A percentile compares a stretch with the other conserved stretches of the same genome.
These are phyloP conservation scores for Dynastes grantii DNA, from an alignment of 2,888 invertebrate genomes.

Conservation along the genomic window DNA sequence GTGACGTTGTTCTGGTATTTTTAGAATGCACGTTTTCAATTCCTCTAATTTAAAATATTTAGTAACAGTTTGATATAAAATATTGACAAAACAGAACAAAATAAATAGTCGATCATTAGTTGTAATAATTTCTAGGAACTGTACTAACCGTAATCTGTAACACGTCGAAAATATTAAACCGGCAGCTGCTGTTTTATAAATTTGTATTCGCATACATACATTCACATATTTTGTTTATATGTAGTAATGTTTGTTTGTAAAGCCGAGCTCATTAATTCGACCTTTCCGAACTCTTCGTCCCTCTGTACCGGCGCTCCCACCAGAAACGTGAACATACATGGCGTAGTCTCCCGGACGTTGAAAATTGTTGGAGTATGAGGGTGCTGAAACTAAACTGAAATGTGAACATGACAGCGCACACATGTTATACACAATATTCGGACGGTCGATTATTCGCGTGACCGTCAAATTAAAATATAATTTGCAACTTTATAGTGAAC, in stretches of 20 bases:
- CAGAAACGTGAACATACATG: too few species aligned
- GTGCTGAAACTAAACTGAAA: background rate
- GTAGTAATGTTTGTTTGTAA: background rate
- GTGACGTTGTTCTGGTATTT: too few species aligned
- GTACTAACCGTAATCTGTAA: background rate
- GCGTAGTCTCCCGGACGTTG: too few species aligned
- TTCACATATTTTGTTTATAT: background rate
- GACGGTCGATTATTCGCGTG: slow-evolving; percentile 3
- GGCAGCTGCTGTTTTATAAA: slow-evolving; percentile 12
- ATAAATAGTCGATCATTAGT: too few species aligned
- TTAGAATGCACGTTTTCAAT: too few species aligned
- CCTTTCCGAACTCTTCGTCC: background rate
- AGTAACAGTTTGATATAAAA: too few species aligned
- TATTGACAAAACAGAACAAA: too few species aligned
- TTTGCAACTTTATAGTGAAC: slow-evolving; percentile 17
- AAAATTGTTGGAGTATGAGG: too few species aligned
- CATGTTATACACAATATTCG: slow-evolving; percentile 19
- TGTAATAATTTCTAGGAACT: too few species aligned
- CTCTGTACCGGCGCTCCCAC: too few species aligned
- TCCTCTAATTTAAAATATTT: too few species aligned
- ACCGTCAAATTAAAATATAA: slow-evolving; percentile 26
- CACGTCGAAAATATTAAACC: slow-evolving; percentile 3
- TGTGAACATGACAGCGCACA: background rate
- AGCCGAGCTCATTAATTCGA: slow-evolving; percentile 7
- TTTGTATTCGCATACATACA: background rate